phyloP scores from a whole-genome alignment of 1,140 invertebrate species.

The Bactericera cockerelli region DNA sequence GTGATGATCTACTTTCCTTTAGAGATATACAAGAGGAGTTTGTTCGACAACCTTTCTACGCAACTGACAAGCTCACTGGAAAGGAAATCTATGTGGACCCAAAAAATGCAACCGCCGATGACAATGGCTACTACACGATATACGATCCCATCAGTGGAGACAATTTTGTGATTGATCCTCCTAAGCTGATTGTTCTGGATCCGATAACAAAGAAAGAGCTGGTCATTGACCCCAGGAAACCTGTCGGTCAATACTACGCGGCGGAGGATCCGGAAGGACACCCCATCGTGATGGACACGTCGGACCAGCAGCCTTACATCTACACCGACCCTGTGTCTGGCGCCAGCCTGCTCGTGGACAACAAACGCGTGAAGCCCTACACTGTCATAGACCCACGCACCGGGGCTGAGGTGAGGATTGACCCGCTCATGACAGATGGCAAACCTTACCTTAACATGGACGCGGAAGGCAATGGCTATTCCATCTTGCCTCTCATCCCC shows the following conservation, averaged over 20 bases:
- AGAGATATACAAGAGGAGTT: background rate
- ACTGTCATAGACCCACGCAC: background rate
- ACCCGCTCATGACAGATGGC: background rate
- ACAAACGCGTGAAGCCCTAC: background rate
- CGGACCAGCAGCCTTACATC: background rate
- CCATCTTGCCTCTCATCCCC: background rate
- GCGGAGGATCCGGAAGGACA: background rate
- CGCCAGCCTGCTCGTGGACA: background rate
- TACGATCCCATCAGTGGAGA: background rate
- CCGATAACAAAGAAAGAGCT: background rate
- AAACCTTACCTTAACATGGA: background rate
- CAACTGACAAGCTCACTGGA: background rate
- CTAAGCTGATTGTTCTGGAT: background rate
- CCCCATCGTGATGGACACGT: background rate
- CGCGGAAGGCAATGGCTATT: background rate
- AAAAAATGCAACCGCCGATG: background rate
- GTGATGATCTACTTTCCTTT: too few relatives aligned
- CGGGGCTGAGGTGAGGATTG: background rate
- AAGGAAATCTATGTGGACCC: background rate
- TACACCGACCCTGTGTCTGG: background rate
- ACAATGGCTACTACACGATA: background rate
- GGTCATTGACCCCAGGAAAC: background rate
- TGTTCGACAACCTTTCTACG: background rate
- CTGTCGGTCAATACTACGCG: background rate
- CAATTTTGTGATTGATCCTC: constrained; percentile 2